A percentile compares a stretch with the other conserved stretches of the same genome.
These are phyloP conservation scores for Pterostichus madidus DNA, from an alignment of 2,888 invertebrate species.

Conservation along the genomic window DNA sequence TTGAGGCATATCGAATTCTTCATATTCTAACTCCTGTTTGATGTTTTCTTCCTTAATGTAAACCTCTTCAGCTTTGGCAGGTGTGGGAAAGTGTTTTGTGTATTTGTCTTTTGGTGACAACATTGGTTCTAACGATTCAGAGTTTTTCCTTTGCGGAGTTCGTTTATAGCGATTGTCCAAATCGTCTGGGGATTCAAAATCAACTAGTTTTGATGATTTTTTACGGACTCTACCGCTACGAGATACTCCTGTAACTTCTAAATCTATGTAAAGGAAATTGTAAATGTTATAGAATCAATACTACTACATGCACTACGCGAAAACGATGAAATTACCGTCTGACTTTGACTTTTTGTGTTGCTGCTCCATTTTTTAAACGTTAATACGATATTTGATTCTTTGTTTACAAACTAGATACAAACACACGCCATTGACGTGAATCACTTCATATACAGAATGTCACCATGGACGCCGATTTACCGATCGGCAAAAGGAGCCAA, in stretches of 20 bases:
- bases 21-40: constrained; percentile 70
- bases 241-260: constrained; percentile 92
- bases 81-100: constrained; percentile 62
- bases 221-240: constrained; percentile 94
- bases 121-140: constrained; percentile 69
- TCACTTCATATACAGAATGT: too few species aligned
- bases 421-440: too few species aligned
- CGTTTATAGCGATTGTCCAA: constrained; percentile 83
- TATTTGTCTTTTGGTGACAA: constrained; percentile 69
- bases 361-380: constrained; percentile 2
- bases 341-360: constrained; percentile 51
- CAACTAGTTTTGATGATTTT: constrained; percentile 96
- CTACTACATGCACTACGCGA: constrained; percentile 48
- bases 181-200: constrained; percentile 95
- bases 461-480: too few species aligned
- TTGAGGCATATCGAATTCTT: constrained; percentile 73
- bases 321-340: constrained; percentile 57
- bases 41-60: constrained; percentile 68
- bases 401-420: too few species aligned
- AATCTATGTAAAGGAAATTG: constrained; percentile 78
- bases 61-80: constrained; percentile 71
- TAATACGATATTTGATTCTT: too few species aligned
- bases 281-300: constrained; percentile 3
- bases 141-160: constrained; percentile 74
- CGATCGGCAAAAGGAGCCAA: too few species aligned